Percentiles rank a stretch among this genome's conserved stretches.
These are phyloP conservation scores for Frieseomelitta varia DNA, from an alignment of 1,140 invertebrate species.

Conservation along the genomic window DNA sequence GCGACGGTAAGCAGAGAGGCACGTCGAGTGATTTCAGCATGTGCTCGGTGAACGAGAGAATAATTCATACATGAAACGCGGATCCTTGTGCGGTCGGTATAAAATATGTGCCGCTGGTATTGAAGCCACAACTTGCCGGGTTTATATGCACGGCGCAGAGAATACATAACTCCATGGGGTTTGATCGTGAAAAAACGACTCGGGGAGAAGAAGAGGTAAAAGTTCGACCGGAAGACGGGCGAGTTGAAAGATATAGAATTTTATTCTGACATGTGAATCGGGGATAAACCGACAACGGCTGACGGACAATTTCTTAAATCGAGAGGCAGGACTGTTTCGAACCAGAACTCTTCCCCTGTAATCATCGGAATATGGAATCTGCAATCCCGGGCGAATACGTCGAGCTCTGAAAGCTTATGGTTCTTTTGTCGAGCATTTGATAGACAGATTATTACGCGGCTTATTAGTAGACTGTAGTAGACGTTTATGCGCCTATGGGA, in stretches of 20 bases:
- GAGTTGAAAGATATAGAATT: slow-evolving; percentile 52
- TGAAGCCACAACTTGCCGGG: slow-evolving; percentile 46
- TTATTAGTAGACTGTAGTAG: too few relatives aligned
- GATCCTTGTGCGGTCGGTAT: slow-evolving; percentile 48
- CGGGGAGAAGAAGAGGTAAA: background rate
- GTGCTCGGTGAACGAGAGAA: slow-evolving; percentile 71
- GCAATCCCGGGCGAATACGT: background rate
- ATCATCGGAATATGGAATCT: background rate
- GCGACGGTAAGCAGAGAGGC: slow-evolving; percentile 52
- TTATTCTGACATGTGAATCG: slow-evolving; percentile 37
- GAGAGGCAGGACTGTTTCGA: background rate
- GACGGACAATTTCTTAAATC: background rate
- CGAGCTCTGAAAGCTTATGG: rapidly evolving
- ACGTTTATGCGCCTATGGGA: too few relatives aligned
- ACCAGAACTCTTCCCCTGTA: background rate
- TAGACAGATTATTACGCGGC: too few relatives aligned
- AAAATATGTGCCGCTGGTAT: slow-evolving; percentile 62
- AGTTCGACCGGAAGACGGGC: background rate
- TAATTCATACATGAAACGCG: slow-evolving; percentile 72
- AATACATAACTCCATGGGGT: slow-evolving; percentile 19
- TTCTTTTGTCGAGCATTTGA: too few relatives aligned
- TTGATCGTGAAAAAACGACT: slow-evolving; percentile 30
- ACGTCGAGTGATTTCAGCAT: slow-evolving; percentile 72
- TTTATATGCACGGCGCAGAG: slow-evolving; percentile 40
- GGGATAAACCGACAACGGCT: slow-evolving; percentile 24